Conservation (phyloP, 64 coral and sea anemone genomes). For the Montipora sp. region DNA sequence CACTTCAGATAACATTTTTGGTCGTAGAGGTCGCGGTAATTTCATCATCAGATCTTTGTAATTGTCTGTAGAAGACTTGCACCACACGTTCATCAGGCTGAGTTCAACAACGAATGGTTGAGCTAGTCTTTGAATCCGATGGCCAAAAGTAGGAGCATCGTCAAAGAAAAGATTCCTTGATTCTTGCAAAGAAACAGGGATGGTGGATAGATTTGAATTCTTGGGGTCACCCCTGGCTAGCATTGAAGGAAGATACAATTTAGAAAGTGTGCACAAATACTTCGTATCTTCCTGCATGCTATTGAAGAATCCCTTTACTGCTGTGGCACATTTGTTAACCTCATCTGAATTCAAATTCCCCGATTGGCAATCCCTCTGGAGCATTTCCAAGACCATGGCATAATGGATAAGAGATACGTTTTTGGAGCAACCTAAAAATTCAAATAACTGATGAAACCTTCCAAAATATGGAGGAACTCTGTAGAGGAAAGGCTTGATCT, state of each 20-base stretch:
- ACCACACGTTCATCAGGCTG: background rate
- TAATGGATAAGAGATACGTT: slow-evolving; percentile 30
- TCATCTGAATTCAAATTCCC: slow-evolving; percentile 24
- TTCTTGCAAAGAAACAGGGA: slow-evolving; percentile 1
- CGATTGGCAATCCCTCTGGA: slow-evolving; percentile 12
- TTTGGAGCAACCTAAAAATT: slow-evolving; percentile 32
- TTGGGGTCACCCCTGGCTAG: background rate
- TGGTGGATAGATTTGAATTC: background rate
- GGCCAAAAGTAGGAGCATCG: slow-evolving; percentile 30
- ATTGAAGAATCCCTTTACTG: slow-evolving; percentile 50
- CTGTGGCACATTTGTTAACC: background rate
- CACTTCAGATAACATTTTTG: slow-evolving; percentile 41
- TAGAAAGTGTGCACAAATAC: background rate
- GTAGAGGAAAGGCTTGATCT: slow-evolving; percentile 72
- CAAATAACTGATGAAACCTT: slow-evolving; percentile 20
- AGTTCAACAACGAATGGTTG: slow-evolving; percentile 32
- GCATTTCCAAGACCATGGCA: slow-evolving; percentile 31
- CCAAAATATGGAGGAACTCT: slow-evolving; percentile 37
- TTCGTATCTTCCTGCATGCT: background rate
- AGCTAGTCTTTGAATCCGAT: slow-evolving; percentile 25
- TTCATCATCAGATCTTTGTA: slow-evolving; percentile 47
- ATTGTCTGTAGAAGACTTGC: background rate
- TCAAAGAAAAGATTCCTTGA: slow-evolving; percentile 47
- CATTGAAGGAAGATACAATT: slow-evolving; percentile 9
- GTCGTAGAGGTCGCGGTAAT: slow-evolving; percentile 31